Conservation (phyloP, 2,888 invertebrate species). For the Apamea epomidion region DNA sequence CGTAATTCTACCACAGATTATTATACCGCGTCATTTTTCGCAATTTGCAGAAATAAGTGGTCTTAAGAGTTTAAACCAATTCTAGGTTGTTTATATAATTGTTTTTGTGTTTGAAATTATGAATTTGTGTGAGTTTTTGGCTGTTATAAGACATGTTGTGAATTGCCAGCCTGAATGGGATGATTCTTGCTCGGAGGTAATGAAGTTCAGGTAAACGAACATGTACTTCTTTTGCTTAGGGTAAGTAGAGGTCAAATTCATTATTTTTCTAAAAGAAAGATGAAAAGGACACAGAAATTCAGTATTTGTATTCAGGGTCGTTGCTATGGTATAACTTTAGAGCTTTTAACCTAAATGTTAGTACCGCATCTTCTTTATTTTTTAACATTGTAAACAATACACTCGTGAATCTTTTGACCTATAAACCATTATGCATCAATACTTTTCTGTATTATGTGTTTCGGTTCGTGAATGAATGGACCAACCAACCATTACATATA, state of each 20-base stretch:
- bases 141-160: constrained; percentile 2
- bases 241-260: neutral
- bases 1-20: neutral
- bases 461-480: neutral
- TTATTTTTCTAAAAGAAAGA: neutral
- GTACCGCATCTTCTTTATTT: too few species aligned
- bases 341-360: neutral
- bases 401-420: neutral
- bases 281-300: neutral
- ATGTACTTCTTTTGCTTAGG: neutral
- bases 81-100: neutral
- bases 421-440: neutral
- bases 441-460: neutral
- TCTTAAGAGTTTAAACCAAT: neutral
- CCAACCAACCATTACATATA: neutral
- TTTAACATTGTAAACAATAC: neutral
- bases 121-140: neutral
- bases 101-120: neutral
- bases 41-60: neutral
- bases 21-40: neutral
- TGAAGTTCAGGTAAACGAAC: constrained; percentile 17
- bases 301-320: neutral
- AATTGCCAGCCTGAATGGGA: constrained; percentile 1
- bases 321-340: neutral
- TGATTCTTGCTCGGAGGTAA: neutral